Evolutionary conservation across 2,113 vertebrate genomes (phyloP).

Genomic region (Raphicerus campestris): DNA sequence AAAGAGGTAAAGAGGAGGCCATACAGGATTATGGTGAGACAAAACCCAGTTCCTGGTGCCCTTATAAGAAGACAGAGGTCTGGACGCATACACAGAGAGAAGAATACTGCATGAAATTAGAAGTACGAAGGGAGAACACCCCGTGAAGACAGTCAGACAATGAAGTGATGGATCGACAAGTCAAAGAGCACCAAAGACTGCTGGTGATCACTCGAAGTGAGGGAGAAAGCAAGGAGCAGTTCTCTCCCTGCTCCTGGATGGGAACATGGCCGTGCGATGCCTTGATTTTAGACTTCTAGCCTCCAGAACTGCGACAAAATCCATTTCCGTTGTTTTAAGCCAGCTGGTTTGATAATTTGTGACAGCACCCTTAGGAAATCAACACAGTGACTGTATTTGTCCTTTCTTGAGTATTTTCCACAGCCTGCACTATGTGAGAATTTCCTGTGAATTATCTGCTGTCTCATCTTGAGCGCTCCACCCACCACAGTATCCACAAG

Average conservation of each 20-base stretch:
- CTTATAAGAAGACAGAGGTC: background rate
- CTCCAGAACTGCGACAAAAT: background rate
- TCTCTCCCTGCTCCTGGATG: background rate
- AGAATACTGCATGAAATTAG: background rate
- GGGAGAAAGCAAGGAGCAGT: rapidly evolving
- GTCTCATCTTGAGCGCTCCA: background rate
- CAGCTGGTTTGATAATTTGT: background rate
- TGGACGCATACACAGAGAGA: background rate
- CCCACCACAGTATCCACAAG: background rate
- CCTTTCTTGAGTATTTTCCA: background rate
- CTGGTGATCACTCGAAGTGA: background rate
- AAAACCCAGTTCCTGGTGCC: background rate
- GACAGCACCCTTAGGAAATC: background rate
- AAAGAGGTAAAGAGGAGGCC: background rate
- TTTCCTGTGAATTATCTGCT: background rate
- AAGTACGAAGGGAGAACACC: background rate
- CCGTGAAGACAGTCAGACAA: background rate
- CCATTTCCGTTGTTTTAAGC: background rate
- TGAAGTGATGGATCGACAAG: background rate
- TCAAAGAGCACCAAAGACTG: background rate
- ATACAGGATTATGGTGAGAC: background rate
- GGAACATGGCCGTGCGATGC: rapidly evolving
- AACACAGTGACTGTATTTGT: background rate
- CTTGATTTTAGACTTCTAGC: background rate
- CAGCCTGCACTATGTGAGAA: background rate